phyloP scores from a whole-genome alignment of 2,888 invertebrate genomes.

The Parasteatoda lunata region DNA sequence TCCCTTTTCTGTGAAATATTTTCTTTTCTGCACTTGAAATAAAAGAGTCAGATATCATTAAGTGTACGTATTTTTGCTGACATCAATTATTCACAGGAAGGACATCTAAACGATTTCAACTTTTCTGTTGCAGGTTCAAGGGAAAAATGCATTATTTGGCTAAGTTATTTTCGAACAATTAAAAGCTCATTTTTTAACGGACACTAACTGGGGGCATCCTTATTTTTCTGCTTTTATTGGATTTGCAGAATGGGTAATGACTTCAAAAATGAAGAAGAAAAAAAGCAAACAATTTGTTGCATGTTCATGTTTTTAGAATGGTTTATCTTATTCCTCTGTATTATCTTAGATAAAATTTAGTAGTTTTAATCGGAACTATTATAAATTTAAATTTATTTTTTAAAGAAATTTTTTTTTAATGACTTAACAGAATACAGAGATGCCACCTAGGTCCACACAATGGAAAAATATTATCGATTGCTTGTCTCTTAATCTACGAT shows the following conservation, averaged over 20 bases:
- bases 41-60: constrained; percentile 1
- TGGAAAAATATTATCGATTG: too few species aligned
- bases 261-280: neutral
- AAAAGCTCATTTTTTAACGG: constrained; percentile 59
- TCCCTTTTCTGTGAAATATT: neutral
- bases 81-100: neutral
- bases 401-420: too few species aligned
- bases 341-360: too few species aligned
- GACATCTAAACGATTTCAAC: constrained; percentile 22
- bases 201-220: neutral
- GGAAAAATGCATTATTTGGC: constrained; percentile 25
- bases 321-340: too few species aligned
- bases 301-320: too few species aligned
- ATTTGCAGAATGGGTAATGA: neutral
- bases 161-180: constrained; percentile 63
- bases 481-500: too few species aligned
- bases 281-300: neutral
- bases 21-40: neutral
- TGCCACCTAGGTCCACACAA: too few species aligned
- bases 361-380: too few species aligned
- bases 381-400: too few species aligned
- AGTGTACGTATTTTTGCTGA: neutral
- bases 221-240: constrained; percentile 4
- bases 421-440: too few species aligned
- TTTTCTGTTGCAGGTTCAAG: constrained; percentile 7